These are phyloP conservation scores for Strigamia maritima DNA, from an alignment of 2,888 invertebrate species.

Conservation along the genomic window DNA sequence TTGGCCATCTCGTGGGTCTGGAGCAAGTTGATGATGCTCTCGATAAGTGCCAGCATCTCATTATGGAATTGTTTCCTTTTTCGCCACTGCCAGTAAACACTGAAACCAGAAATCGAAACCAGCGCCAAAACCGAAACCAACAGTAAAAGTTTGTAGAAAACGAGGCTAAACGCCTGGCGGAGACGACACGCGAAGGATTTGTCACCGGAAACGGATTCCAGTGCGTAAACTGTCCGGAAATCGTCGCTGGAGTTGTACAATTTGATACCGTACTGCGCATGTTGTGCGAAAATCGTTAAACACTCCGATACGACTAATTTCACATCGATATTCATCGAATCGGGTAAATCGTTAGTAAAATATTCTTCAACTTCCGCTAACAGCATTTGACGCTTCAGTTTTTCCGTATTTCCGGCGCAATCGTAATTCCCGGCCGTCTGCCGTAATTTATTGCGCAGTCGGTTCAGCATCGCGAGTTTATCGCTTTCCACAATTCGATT, in stretches of 20 bases:
- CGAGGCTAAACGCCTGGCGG: slow-evolving; percentile 37
- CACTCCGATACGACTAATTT: neutral
- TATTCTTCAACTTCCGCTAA: neutral
- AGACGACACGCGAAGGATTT: slow-evolving; percentile 39
- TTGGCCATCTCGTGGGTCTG: neutral
- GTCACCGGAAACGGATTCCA: slow-evolving; percentile 38
- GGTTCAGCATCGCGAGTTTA: neutral
- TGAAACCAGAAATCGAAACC: neutral
- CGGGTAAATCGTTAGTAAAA: neutral
- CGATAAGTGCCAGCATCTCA: slow-evolving; percentile 37
- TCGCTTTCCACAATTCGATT: too few species aligned
- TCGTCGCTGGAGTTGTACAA: neutral
- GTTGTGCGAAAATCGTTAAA: neutral
- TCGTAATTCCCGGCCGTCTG: neutral
- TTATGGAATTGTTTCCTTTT: neutral
- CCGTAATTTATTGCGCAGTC: neutral
- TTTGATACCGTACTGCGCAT: neutral
- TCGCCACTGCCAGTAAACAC: neutral
- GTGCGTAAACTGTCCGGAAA: neutral
- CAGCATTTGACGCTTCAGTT: neutral
- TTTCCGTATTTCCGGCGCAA: neutral
- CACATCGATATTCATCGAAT: neutral
- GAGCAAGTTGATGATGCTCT: slow-evolving; percentile 38
- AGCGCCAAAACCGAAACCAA: neutral
- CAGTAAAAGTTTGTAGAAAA: slow-evolving; percentile 39